Evolutionary conservation across 2,113 vertebrate species (phyloP).

Genomic region (Tachycineta bicolor): DNA sequence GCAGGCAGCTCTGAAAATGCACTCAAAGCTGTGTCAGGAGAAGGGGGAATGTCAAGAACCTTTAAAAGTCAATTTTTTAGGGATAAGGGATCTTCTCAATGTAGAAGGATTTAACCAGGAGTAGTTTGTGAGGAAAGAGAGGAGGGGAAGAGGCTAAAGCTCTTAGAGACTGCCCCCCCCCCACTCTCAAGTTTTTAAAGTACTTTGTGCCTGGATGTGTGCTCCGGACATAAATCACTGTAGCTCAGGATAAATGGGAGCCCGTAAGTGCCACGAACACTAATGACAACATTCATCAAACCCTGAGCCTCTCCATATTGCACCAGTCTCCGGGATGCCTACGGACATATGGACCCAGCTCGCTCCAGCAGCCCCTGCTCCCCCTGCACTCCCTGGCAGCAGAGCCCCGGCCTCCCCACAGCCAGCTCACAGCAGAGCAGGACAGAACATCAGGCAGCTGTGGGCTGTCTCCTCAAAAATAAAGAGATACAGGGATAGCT

Average conservation of each 20-base stretch:
- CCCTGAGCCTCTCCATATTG: slow-evolving; percentile 63
- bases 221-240: slow-evolving; percentile 67
- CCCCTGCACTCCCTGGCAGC: neutral
- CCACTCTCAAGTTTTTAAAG: neutral
- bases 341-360: slow-evolving; percentile 46
- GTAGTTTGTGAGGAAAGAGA: neutral
- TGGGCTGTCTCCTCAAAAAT: neutral
- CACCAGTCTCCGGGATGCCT: slow-evolving; percentile 19
- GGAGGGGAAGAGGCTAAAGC: neutral
- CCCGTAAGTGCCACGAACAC: slow-evolving; percentile 63
- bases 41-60: neutral
- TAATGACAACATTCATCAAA: slow-evolving; percentile 78
- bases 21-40: neutral
- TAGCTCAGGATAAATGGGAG: slow-evolving; percentile 69
- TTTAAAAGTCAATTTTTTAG: neutral
- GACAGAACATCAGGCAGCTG: rapidly evolving
- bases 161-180: neutral
- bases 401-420: neutral
- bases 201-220: slow-evolving; percentile 46
- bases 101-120: neutral
- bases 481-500: neutral
- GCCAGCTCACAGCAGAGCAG: neutral
- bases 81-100: neutral
- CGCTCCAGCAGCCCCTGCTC: slow-evolving; percentile 34
- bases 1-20: neutral